These are phyloP conservation scores for Channa maculata DNA, from an alignment of 2,113 vertebrate genomes.

Conservation along the genomic window DNA sequence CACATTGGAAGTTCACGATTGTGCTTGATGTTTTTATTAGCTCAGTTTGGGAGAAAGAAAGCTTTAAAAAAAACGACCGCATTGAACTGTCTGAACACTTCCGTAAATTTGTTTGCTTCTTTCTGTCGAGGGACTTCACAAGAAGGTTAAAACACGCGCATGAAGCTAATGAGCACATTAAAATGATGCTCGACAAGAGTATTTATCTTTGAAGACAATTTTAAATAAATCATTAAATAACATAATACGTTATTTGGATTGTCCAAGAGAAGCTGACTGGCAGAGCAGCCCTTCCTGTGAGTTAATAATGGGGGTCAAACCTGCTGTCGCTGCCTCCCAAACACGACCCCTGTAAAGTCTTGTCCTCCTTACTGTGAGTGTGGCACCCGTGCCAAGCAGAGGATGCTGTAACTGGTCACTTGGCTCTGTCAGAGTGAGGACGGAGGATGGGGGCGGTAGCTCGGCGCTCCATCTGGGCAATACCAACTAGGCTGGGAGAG, in stretches of 20 bases:
- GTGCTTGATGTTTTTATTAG: neutral
- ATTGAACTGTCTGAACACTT: neutral
- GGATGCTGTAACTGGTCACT: conserved; percentile 57
- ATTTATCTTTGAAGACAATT: conserved; percentile 1
- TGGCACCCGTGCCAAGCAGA: conserved; percentile 36
- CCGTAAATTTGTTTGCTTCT: neutral
- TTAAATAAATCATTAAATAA: neutral
- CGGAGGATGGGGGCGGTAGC: conserved; percentile 22
- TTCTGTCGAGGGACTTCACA: neutral
- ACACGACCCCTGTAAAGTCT: conserved; percentile 27
- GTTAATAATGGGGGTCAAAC: conserved; percentile 19
- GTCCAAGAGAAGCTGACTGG: neutral
- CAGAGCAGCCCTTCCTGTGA: neutral
- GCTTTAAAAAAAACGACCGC: too few relatives aligned
- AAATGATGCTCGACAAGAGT: neutral
- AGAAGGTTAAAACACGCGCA: neutral
- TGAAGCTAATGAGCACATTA: neutral
- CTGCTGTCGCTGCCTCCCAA: conserved; percentile 1
- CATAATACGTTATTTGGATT: neutral
- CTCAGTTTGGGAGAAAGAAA: too few relatives aligned
- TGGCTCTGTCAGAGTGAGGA: conserved; percentile 44
- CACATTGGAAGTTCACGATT: neutral
- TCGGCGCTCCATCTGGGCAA: conserved; percentile 48
- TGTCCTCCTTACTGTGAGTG: conserved; percentile 24
- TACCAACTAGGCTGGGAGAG: conserved; percentile 63